phyloP scores from a whole-genome alignment of 2,888 invertebrate species.

The Agrochola macilenta region DNA sequence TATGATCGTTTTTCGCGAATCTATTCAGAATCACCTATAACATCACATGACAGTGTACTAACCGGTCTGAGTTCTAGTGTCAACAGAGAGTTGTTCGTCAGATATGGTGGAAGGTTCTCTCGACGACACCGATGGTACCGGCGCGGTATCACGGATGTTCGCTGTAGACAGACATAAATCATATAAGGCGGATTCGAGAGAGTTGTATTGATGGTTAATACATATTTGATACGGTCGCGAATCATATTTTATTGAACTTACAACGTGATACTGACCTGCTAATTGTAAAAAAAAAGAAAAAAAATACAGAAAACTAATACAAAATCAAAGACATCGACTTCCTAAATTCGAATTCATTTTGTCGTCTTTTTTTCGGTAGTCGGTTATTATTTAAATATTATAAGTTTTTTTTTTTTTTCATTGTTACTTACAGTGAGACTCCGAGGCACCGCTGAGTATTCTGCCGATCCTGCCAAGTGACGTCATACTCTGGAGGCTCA shows the following conservation, averaged over 20 bases:
- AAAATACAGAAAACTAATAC: not conserved
- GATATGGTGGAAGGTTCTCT: slow-evolving; percentile 84
- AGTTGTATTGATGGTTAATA: not conserved
- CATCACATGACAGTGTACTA: slow-evolving; percentile 36
- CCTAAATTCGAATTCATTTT: not conserved
- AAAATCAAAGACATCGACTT: not conserved
- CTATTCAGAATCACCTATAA: not conserved
- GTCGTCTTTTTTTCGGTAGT: not conserved
- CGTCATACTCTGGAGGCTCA: slow-evolving; percentile 97
- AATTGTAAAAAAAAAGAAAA: no score
- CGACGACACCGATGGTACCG: slow-evolving; percentile 76
- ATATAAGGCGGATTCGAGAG: not conserved
- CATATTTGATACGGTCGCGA: no score
- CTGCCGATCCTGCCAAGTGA: slow-evolving; percentile 96
- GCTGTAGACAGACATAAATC: slow-evolving; percentile 69
- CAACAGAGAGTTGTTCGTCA: slow-evolving; percentile 79
- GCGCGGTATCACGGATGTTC: slow-evolving; percentile 81
- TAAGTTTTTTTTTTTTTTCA: not conserved
- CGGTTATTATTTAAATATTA: not conserved
- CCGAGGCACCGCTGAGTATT: slow-evolving; percentile 93
- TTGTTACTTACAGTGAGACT: slow-evolving; percentile 89
- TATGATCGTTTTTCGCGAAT: not conserved
- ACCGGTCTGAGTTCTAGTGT: slow-evolving; percentile 82
- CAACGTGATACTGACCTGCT: not conserved
- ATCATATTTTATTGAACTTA: not conserved